Percentiles rank a stretch among this genome's conserved stretches.
These are phyloP conservation scores for Idaea biselata DNA, from an alignment of 2,888 invertebrate species.

Conservation along the genomic window DNA sequence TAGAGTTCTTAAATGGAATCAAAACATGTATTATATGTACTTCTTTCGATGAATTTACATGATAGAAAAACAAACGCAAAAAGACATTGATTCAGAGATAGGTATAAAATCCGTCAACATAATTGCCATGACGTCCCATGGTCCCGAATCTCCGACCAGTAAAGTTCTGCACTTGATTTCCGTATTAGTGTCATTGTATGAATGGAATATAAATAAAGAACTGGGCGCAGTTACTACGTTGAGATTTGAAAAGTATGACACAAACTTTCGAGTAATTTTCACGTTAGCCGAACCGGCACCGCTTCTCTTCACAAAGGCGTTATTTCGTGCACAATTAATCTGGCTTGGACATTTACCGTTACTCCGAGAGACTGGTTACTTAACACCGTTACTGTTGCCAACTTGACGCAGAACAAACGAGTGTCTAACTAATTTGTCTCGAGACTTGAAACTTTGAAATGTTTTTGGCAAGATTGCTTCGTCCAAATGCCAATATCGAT, in stretches of 20 bases:
- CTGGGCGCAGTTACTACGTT: neutral
- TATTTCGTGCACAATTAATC: conserved; percentile 27
- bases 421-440: neutral
- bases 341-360: conserved; percentile 23
- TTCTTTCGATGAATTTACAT: too few relatives aligned
- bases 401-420: neutral
- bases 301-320: conserved; percentile 4
- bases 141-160: too few relatives aligned
- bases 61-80: too few relatives aligned
- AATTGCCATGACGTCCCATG: too few relatives aligned
- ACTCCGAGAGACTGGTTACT: conserved; percentile 5
- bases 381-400: conserved; percentile 26
- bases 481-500: too few relatives aligned
- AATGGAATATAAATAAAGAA: too few relatives aligned
- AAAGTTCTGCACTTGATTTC: too few relatives aligned
- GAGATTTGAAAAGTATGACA: neutral
- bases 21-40: too few relatives aligned
- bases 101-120: too few relatives aligned
- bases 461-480: neutral
- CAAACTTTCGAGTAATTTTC: neutral
- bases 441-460: neutral
- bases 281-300: neutral
- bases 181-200: too few relatives aligned
- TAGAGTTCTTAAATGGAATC: too few relatives aligned
- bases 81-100: too few relatives aligned